Conservation (phyloP, 2,888 invertebrate genomes). For the Hetaerina titia region DNA sequence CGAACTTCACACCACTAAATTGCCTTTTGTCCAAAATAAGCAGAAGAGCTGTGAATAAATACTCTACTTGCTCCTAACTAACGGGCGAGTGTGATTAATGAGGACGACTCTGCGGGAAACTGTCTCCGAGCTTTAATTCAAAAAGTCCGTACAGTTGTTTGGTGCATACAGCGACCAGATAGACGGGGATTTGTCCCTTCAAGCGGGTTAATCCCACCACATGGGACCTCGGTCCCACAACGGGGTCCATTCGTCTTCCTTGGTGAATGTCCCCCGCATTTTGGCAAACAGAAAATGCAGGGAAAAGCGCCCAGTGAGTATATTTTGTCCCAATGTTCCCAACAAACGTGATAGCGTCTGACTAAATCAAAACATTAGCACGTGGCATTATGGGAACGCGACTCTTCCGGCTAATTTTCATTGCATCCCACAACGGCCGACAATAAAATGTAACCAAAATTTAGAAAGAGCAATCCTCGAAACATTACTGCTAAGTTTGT, state of each 20-base stretch:
- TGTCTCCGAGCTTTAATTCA: not conserved
- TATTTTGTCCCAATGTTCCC: not conserved
- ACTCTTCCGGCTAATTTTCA: no score
- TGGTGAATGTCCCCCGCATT: not conserved
- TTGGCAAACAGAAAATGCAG: not conserved
- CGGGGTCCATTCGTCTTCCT: not conserved
- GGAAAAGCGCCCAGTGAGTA: not conserved
- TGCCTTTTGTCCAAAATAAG: not conserved
- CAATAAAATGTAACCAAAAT: no score
- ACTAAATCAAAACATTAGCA: not conserved
- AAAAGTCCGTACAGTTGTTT: not conserved
- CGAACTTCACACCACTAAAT: not conserved
- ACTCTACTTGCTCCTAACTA: not conserved
- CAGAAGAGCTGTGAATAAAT: not conserved
- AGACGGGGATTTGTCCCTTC: conserved; percentile 14
- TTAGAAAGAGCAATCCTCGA: no score
- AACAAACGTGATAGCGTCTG: not conserved
- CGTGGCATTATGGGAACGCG: no score
- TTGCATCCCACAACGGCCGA: no score
- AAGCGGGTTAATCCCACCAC: not conserved
- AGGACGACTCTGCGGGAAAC: not conserved
- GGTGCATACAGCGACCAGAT: not conserved
- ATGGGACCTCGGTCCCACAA: not conserved
- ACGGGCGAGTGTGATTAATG: not conserved
- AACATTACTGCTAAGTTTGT: no score